A percentile compares a stretch with the other conserved stretches of the same genome.
Conservation (phyloP, 2,113 vertebrate species). For the Melanotaenia duboulayi region DNA sequence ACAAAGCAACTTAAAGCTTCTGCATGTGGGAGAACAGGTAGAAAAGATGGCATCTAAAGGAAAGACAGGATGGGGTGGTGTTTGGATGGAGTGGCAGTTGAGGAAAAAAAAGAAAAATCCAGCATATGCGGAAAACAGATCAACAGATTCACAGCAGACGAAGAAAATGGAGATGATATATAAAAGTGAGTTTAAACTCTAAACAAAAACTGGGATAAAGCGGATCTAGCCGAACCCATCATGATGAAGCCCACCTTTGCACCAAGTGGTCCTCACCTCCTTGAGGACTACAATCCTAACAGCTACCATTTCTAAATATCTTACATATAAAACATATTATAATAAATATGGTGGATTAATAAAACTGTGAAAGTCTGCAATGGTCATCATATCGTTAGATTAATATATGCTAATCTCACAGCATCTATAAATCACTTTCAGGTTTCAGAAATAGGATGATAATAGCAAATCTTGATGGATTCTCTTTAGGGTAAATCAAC, state of each 20-base stretch:
- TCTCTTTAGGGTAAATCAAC: too few species aligned
- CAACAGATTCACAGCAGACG: neutral
- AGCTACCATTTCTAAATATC: constrained; percentile 49
- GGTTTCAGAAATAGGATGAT: too few species aligned
- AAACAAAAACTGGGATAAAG: constrained; percentile 40
- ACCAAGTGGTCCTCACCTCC: constrained; percentile 45
- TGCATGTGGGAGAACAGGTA: constrained; percentile 44
- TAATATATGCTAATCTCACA: too few species aligned
- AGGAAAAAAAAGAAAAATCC: neutral
- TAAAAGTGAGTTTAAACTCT: constrained; percentile 6
- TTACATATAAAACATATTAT: constrained; percentile 19
- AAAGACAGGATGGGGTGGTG: constrained; percentile 6
- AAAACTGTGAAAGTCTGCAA: too few species aligned
- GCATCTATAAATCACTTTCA: too few species aligned
- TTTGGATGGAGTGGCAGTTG: neutral
- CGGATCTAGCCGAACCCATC: constrained; percentile 62
- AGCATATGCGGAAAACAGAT: constrained; percentile 1
- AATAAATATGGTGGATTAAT: neutral
- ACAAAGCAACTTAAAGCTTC: too few species aligned
- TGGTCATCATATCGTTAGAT: too few species aligned
- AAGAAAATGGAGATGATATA: neutral
- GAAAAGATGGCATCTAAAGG: constrained; percentile 33
- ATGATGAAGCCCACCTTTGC: constrained; percentile 59
- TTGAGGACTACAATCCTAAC: constrained; percentile 50
- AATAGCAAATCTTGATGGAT: too few species aligned